Evolutionary conservation across 2,113 vertebrate species (phyloP).

Genomic region (Odocoileus virginianus): DNA sequence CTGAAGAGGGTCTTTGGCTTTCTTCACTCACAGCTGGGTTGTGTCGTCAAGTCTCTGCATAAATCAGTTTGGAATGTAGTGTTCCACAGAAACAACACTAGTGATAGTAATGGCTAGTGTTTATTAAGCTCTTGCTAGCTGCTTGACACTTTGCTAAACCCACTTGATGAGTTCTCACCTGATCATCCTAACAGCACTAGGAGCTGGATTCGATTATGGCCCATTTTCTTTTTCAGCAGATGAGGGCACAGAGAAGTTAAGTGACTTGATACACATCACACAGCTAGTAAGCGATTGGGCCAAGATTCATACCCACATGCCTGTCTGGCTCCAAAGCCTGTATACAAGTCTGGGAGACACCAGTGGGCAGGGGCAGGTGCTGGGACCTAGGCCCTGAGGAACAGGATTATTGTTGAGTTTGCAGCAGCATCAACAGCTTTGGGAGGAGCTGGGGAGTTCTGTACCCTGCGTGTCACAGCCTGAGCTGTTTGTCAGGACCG

Average conservation of each 20-base stretch:
- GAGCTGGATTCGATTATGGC: background rate
- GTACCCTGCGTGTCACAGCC: fast-evolving
- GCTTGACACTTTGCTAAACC: background rate
- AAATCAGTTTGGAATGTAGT: background rate
- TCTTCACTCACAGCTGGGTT: background rate
- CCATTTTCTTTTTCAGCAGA: background rate
- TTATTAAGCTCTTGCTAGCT: background rate
- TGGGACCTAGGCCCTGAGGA: background rate
- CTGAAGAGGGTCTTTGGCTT: background rate
- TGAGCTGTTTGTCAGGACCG: background rate
- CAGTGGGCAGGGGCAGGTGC: background rate
- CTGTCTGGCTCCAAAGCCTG: background rate
- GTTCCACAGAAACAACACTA: background rate
- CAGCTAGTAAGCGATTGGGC: background rate
- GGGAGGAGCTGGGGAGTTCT: background rate
- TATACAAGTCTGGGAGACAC: background rate
- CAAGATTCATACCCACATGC: background rate
- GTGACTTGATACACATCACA: background rate
- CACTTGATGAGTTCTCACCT: background rate
- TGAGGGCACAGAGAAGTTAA: background rate
- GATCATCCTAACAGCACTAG: background rate
- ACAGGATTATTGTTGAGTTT: background rate
- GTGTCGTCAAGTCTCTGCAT: background rate
- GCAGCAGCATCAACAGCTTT: background rate
- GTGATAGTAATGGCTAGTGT: background rate